Percentiles rank a stretch among this genome's conserved stretches.
These are phyloP conservation scores for Rhopalosiphum nymphaeae DNA, from an alignment of 2,888 invertebrate genomes.

Conservation along the genomic window DNA sequence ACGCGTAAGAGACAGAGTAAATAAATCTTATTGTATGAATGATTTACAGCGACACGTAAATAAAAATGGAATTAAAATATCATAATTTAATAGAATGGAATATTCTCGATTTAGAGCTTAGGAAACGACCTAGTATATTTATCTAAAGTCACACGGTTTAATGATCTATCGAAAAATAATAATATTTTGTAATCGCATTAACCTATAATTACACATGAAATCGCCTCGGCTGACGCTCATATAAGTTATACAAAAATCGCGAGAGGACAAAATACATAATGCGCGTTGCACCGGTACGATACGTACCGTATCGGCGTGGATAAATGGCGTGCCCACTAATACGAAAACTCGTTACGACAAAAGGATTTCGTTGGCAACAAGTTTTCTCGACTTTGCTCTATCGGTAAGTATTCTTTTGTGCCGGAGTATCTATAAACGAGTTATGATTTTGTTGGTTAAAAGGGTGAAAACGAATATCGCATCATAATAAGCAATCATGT, in stretches of 20 bases:
- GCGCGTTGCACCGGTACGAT: neutral
- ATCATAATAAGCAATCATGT: neutral
- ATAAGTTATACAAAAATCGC: neutral
- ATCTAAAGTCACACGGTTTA: neutral
- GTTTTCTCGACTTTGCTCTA: neutral
- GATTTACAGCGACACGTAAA: neutral
- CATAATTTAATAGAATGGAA: neutral
- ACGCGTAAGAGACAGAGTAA: neutral
- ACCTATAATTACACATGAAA: neutral
- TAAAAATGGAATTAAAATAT: neutral
- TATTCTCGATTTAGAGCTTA: neutral
- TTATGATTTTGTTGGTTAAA: neutral
- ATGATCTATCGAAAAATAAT: neutral
- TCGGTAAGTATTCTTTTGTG: neutral
- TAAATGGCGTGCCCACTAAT: neutral
- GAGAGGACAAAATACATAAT: neutral
- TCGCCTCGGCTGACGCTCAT: neutral
- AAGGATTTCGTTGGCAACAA: neutral
- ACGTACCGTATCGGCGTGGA: neutral
- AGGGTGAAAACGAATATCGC: neutral
- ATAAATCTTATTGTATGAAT: neutral
- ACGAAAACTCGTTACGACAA: neutral
- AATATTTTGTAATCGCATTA: neutral
- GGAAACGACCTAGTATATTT: neutral
- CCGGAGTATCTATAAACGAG: neutral